Evolutionary conservation across 2,888 invertebrate genomes (phyloP), one percentile per base, ranked within the genome.

Genomic region (Zootermopsis nevadensis): DNA sequence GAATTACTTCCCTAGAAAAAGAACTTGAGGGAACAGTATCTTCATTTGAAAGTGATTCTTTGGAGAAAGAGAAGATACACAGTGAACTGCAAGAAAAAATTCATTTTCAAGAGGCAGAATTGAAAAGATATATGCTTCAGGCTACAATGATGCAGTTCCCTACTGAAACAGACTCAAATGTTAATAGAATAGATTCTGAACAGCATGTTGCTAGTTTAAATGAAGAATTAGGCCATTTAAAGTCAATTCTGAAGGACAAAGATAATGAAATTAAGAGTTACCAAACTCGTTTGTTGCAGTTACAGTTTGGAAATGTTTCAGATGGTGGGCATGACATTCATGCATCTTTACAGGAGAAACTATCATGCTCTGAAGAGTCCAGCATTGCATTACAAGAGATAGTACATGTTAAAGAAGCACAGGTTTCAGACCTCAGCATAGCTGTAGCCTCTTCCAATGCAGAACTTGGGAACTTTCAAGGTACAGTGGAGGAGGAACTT

Each of bases 231-330:
- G 27, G 72, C 19, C 67, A 30, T 48, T 81, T 86, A 33, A 85
- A 85, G 66, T 83, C 83, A 77, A 67, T 83, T 33, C 55, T 86
- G 24, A 42, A 67, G 8, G 69, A 82, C 60, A 91, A 92, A 87
- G 91, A 91, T 86, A 87, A 90, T 53, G 90, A 92, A 86, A 90
- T 92, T 82, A 88, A 89, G 53, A 89, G 87, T 76, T 82, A 84
- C 80, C 82, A 88, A 88, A 86, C 86, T 88, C 84, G 89, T 87
- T 74, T 87, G 42, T 86, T 88, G 27, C 85, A 87, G 24, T 79
- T 86, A 7, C 86, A 87, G 80, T 74, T 83, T 7, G 85, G 86
- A 38, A 42, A n/a, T 38, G n/a, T 35, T 74, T 2, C 38, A n/a
- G 24, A 38, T 38, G 27, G n/a, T 35, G 60, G 27, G 4, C 60